Percentiles rank a stretch among this genome's conserved stretches.
Conservation (phyloP, 2,797 vertebrate species). For the Chloroceryle amazona region DNA sequence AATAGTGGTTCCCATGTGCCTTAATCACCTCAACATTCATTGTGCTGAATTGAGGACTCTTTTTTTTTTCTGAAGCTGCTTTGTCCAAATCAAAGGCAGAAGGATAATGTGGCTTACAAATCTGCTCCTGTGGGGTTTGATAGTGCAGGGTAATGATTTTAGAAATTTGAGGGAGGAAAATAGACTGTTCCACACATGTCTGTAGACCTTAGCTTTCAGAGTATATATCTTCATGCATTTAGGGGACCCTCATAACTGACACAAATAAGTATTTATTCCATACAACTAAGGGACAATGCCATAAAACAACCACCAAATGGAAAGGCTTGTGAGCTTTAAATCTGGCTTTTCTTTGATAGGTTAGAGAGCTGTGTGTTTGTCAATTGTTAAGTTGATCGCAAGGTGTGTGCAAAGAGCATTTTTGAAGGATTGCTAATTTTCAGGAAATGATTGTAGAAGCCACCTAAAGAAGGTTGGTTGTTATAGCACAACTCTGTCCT, state of each 20-base stretch:
- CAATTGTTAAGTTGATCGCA: neutral
- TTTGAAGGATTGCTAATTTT: slow-evolving; percentile 14
- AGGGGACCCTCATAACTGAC: neutral
- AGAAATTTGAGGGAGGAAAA: neutral
- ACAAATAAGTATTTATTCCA: neutral
- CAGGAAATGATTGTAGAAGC: neutral
- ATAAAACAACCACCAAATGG: neutral
- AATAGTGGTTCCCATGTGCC: neutral
- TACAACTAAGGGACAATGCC: neutral
- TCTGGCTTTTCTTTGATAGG: neutral
- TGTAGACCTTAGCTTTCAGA: neutral
- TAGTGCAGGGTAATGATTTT: neutral
- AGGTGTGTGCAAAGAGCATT: neutral
- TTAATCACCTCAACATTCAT: neutral
- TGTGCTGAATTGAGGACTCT: neutral
- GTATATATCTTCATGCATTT: neutral
- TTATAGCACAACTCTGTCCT: neutral
- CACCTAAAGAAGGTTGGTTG: neutral
- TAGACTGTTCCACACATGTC: neutral
- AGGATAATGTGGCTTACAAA: neutral
- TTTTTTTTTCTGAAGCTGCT: neutral
- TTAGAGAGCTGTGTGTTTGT: neutral
- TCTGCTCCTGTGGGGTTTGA: neutral
- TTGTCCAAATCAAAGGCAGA: neutral
- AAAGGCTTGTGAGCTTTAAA: neutral